These are phyloP conservation scores for Polyploca ridens DNA, from an alignment of 2,888 invertebrate species.

Conservation along the genomic window DNA sequence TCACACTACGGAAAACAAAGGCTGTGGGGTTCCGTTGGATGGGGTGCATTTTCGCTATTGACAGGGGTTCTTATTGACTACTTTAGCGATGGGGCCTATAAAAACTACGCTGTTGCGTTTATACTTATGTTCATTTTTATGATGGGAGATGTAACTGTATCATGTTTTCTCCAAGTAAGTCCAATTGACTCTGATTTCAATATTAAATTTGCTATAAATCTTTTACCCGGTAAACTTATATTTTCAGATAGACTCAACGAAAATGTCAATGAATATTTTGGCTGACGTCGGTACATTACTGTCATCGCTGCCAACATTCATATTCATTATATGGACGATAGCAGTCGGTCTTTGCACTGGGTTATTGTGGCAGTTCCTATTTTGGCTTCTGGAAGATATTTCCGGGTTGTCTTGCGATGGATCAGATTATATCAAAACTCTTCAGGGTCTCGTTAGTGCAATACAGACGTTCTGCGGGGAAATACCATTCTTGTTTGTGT, in stretches of 20 bases:
- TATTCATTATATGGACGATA: constrained; percentile 92
- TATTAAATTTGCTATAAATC: background rate
- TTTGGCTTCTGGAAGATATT: constrained; percentile 93
- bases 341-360: constrained; percentile 93
- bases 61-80: constrained; percentile 92
- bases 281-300: constrained; percentile 88
- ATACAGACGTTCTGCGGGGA: constrained; percentile 94
- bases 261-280: constrained; percentile 87
- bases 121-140: constrained; percentile 88
- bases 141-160: constrained; percentile 86
- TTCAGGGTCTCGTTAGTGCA: constrained; percentile 89
- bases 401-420: constrained; percentile 75
- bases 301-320: constrained; percentile 86
- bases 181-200: background rate
- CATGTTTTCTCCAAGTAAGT: constrained; percentile 85
- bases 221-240: constrained; percentile 14
- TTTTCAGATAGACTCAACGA: constrained; percentile 86
- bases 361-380: constrained; percentile 94
- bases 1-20: constrained; percentile 93
- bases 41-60: constrained; percentile 91
- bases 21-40: constrained; percentile 94
- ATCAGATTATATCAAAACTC: constrained; percentile 86
- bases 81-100: constrained; percentile 87
- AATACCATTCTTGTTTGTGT: constrained; percentile 93
- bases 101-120: constrained; percentile 93